Evolutionary conservation across 2,888 invertebrate genomes (phyloP).

Genomic region (Dorcus parallelipipedus): DNA sequence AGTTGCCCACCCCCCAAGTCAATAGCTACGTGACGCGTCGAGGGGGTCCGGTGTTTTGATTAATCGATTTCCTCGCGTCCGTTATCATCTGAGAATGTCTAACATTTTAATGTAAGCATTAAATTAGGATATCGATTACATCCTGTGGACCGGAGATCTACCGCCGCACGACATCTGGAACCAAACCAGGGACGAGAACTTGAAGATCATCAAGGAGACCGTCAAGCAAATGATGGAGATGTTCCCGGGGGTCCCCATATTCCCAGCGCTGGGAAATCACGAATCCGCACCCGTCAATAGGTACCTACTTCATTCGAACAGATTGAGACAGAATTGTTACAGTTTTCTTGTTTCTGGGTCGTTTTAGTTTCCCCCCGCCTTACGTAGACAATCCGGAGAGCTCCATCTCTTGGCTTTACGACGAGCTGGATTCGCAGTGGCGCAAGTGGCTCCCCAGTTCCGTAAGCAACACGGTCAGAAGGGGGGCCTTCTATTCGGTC

Average conservation of each 20-base stretch:
- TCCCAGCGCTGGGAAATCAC: slow-evolving; percentile 94
- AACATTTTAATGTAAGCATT: not conserved
- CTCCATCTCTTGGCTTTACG: slow-evolving; percentile 89
- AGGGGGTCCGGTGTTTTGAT: too few species aligned
- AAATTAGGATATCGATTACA: slow-evolving; percentile 81
- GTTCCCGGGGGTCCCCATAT: slow-evolving; percentile 90
- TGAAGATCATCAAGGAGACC: slow-evolving; percentile 80
- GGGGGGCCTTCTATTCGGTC: slow-evolving; percentile 90
- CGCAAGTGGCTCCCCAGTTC: slow-evolving; percentile 86
- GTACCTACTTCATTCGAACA: slow-evolving; percentile 53
- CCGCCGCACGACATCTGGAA: slow-evolving; percentile 97
- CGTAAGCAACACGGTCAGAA: slow-evolving; percentile 79
- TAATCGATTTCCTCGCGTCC: too few species aligned
- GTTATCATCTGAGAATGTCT: too few species aligned
- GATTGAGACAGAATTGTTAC: too few species aligned
- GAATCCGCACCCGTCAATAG: slow-evolving; percentile 94
- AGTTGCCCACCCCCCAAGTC: too few species aligned
- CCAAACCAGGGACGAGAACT: slow-evolving; percentile 84
- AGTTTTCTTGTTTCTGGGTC: not conserved
- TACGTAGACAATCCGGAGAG: slow-evolving; percentile 77
- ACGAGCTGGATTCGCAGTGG: slow-evolving; percentile 87
- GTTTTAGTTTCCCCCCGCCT: slow-evolving; percentile 79
- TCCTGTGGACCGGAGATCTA: slow-evolving; percentile 94
- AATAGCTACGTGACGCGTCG: too few species aligned
- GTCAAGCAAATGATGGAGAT: slow-evolving; percentile 80